Percentiles rank a stretch among this genome's conserved stretches.
Evolutionary conservation across 2,797 vertebrate species (phyloP).

Genomic region (Diplodus puntazzo): DNA sequence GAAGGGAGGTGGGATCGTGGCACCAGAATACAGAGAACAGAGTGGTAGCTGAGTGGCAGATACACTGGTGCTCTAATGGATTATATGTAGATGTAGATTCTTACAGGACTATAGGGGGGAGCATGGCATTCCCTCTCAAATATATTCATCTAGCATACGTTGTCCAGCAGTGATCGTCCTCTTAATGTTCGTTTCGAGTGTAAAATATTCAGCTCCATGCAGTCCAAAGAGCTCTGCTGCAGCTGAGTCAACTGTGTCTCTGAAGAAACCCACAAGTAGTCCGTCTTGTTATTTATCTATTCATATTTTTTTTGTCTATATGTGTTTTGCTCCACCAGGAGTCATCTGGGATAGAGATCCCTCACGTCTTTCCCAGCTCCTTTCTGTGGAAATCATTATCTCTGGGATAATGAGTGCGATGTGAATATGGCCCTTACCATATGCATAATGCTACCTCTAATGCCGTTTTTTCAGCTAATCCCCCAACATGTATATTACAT

Average conservation of each 20-base stretch:
- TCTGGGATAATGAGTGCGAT: constrained; percentile 58
- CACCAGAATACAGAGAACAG: neutral
- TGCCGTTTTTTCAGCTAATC: constrained; percentile 52
- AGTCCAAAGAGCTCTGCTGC: constrained; percentile 17
- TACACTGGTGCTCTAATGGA: constrained; percentile 8
- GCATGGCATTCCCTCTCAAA: neutral
- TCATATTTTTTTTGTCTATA: neutral
- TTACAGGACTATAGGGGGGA: neutral
- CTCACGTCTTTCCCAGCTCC: constrained; percentile 28
- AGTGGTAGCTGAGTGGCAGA: constrained; percentile 12
- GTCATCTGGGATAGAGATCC: constrained; percentile 34
- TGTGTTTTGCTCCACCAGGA: constrained; percentile 37
- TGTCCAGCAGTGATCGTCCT: constrained; percentile 4
- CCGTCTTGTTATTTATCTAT: neutral
- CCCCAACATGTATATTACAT: constrained; percentile 67
- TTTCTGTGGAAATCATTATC: constrained; percentile 64
- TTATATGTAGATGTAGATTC: constrained; percentile 2
- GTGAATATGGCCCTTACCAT: constrained; percentile 74
- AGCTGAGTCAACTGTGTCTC: constrained; percentile 26
- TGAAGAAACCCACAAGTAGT: constrained; percentile 14
- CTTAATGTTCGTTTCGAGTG: constrained; percentile 6
- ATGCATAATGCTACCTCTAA: constrained; percentile 63
- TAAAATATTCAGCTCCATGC: constrained; percentile 29
- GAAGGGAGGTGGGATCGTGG: constrained; percentile 11
- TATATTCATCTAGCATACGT: neutral